These are phyloP conservation scores for Prionace glauca DNA, from an alignment of 2,797 vertebrate genomes.

Conservation along the genomic window DNA sequence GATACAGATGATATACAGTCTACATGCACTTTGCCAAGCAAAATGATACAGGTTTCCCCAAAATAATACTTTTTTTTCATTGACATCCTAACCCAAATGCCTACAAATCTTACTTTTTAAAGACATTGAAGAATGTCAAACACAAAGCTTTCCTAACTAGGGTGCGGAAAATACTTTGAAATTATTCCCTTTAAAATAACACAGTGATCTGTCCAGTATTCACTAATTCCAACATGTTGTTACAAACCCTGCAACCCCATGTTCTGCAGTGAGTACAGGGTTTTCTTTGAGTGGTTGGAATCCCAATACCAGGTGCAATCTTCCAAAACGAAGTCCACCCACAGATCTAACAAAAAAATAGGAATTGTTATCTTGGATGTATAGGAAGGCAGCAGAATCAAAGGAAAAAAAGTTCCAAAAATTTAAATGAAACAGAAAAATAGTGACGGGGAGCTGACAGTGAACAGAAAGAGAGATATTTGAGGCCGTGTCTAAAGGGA, in stretches of 20 bases:
- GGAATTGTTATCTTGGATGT: not conserved
- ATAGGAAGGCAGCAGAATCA: not conserved
- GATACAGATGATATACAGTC: not conserved
- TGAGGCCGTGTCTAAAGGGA: no score
- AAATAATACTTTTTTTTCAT: not conserved
- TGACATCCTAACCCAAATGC: not conserved
- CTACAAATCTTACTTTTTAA: not conserved
- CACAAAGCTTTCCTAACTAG: not conserved
- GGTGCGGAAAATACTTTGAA: not conserved
- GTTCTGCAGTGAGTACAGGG: not conserved
- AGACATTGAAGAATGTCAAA: not conserved
- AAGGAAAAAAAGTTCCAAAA: not conserved
- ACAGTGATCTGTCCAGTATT: not conserved
- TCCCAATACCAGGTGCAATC: not conserved
- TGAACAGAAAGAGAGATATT: not conserved
- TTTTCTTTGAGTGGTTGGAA: not conserved
- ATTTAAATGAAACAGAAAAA: not conserved
- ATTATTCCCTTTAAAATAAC: not conserved
- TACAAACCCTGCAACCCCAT: not conserved
- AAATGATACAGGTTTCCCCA: not conserved
- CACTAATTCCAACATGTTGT: not conserved
- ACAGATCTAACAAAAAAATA: not conserved
- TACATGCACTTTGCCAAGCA: not conserved
- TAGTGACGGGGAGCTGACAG: not conserved
- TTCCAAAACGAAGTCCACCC: no score